phyloP scores from a whole-genome alignment of 35 echinoderm and acorn worm species.

The Anneissia japonica region DNA sequence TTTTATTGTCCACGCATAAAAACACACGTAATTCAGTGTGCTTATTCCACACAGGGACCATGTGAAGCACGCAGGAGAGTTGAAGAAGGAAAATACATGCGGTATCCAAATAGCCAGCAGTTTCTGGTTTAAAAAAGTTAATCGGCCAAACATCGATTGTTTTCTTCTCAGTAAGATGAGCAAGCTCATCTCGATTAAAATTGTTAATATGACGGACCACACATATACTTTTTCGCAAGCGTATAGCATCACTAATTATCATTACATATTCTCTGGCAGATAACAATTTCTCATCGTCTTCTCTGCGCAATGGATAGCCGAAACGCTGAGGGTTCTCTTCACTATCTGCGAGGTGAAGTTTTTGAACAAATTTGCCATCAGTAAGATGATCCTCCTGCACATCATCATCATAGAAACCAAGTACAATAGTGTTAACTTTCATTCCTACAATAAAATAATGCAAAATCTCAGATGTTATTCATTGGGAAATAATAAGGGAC shows the following conservation, averaged over 20 bases:
- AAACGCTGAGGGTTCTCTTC: slow-evolving; percentile 29
- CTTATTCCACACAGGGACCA: slow-evolving; percentile 79
- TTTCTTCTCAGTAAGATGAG: not conserved
- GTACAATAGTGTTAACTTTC: slow-evolving; percentile 85
- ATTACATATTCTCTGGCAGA: slow-evolving; percentile 65
- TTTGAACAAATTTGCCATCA: slow-evolving; percentile 1
- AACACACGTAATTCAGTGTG: slow-evolving; percentile 67
- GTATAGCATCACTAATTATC: slow-evolving; percentile 57
- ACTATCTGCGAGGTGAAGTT: slow-evolving; percentile 2
- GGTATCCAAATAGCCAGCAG: slow-evolving; percentile 84
- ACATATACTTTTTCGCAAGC: slow-evolving; percentile 74
- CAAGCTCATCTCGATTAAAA: slow-evolving; percentile 55
- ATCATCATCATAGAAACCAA: slow-evolving; percentile 82
- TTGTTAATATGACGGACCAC: slow-evolving; percentile 54
- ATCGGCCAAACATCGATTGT: slow-evolving; percentile 88
- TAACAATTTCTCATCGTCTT: slow-evolving; percentile 36
- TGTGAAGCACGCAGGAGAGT: slow-evolving; percentile 77
- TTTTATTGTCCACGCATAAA: slow-evolving; percentile 63
- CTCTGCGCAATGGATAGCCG: slow-evolving; percentile 33
- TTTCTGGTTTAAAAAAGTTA: slow-evolving; percentile 94
- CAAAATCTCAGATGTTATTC: not conserved
- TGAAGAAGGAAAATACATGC: slow-evolving; percentile 88
- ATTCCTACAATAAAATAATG: slow-evolving; percentile 43
- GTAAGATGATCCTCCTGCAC: slow-evolving; percentile 31
- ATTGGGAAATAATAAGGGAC: too few relatives aligned